A percentile compares a stretch with the other conserved stretches of the same genome.
Evolutionary conservation across 2,888 invertebrate species (phyloP).

Genomic region (Candidula unifasciata): DNA sequence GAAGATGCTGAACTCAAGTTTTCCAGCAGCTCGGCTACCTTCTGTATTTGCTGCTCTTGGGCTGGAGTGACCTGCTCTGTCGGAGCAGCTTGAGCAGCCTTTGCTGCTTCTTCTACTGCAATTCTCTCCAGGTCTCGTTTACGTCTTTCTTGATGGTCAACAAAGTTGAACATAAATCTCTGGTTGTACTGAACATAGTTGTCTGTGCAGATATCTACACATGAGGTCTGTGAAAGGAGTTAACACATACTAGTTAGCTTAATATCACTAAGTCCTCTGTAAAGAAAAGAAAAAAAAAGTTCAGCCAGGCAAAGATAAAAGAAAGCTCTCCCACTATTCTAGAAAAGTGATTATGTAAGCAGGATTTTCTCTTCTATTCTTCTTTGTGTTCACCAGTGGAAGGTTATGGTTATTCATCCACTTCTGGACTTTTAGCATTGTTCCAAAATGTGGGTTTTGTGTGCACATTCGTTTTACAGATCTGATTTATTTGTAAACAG

Average conservation of each 20-base stretch:
- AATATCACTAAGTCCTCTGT: no score
- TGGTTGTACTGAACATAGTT: slow-evolving; percentile 83
- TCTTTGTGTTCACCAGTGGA: no score
- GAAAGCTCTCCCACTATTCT: no score
- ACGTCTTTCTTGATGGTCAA: slow-evolving; percentile 81
- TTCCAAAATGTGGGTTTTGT: no score
- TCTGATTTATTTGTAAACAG: no score
- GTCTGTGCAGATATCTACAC: slow-evolving; percentile 81
- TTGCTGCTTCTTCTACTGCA: slow-evolving; percentile 43
- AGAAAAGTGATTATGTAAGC: no score
- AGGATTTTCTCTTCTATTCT: no score
- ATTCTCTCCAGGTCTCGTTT: slow-evolving; percentile 57
- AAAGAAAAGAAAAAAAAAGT: no score
- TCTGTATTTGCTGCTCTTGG: slow-evolving; percentile 26
- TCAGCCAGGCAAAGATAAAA: no score
- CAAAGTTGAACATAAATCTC: slow-evolving; percentile 82
- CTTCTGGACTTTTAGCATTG: no score
- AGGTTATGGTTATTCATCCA: no score
- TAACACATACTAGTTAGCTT: background rate
- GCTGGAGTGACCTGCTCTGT: background rate
- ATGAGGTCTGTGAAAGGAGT: slow-evolving; percentile 78
- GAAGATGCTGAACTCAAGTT: slow-evolving; percentile 19
- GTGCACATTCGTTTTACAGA: no score
- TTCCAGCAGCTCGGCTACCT: slow-evolving; percentile 38
- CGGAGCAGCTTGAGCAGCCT: slow-evolving; percentile 15